Evolutionary conservation across 2,113 vertebrate species (phyloP), one percentile per base, ranked within the genome.

Genomic region (Sander lucioperca): DNA sequence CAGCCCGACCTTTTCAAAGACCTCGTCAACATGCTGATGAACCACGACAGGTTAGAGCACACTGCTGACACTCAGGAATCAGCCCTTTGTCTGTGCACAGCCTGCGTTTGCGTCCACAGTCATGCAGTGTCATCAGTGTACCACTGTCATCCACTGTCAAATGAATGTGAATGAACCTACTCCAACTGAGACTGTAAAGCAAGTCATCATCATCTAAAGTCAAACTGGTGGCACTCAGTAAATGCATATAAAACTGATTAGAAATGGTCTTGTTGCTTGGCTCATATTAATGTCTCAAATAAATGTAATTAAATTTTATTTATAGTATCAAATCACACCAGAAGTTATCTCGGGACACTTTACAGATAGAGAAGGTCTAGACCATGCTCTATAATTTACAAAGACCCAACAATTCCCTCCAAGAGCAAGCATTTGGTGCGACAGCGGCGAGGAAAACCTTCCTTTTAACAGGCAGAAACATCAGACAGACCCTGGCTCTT

Each of bases 1-100:
- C 95, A 97, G 86, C 96, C 95, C 0, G 96, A 96, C 88, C 95
- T 97, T 67, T 98, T 98, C 90, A 96, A 96, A 91, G 97, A 96
- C 88, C 96, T 98, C 0, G 96, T 97, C 84, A 95, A 95, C 83
- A 93, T 96, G 94, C 90, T 96, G 71, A 94, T 96, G 95, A 85
- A 96, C 83, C 88, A 96, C 43, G 95, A 96, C 93, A 95, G 95
- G 95, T 96, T 14, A 9, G 86, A 16, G 18, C 27, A 0, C 56
- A 2, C 21, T 21, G 58, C 27, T 61, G n/a, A 71, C 14, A 3
- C 43, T 70, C 19, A n/a, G 5, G 7, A 25, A 3, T 47, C 23
- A 39, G 74, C 53, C 11, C 16, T 15, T 2, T 47, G 19, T 14
- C 2, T 19, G 2, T 63, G 64, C 18, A 0, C 0, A 15, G 51